phyloP scores from a whole-genome alignment of 2,888 invertebrate genomes.

The Nysson spinosus region DNA sequence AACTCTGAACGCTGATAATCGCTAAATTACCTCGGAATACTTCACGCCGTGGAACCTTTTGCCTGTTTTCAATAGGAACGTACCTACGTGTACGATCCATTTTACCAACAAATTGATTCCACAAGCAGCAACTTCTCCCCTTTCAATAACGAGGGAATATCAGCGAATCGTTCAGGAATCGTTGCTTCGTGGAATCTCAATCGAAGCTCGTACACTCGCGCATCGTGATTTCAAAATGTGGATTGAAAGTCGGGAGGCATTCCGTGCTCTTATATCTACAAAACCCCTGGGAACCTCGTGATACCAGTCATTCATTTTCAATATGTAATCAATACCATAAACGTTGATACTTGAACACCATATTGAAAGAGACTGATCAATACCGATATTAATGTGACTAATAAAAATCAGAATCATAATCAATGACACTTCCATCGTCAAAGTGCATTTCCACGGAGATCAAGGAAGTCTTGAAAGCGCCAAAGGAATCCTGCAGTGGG shows the following conservation, averaged over 20 bases:
- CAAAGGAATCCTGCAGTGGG: constrained; percentile 27
- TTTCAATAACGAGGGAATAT: constrained; percentile 21
- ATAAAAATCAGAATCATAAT: not conserved
- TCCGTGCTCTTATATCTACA: not conserved
- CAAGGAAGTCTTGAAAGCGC: constrained; percentile 25
- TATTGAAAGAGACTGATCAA: too few relatives aligned
- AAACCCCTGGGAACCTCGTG: too few relatives aligned
- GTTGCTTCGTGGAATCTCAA: constrained; percentile 22
- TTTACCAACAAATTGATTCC: constrained; percentile 65
- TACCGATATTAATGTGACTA: too few relatives aligned
- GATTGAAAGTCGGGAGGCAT: not conserved
- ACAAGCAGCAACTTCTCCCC: constrained; percentile 32
- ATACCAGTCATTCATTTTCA: not conserved
- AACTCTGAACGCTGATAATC: constrained; percentile 62
- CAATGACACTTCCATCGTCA: not conserved
- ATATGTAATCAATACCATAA: not conserved
- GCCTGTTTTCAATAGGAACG: constrained; percentile 24
- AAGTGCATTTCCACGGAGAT: not conserved
- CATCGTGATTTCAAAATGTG: constrained; percentile 36
- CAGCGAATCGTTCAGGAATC: constrained; percentile 25
- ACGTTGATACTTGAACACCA: not conserved
- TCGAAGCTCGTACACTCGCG: constrained; percentile 32
- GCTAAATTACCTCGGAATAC: constrained; percentile 67
- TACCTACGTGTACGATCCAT: constrained; percentile 37
- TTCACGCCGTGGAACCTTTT: constrained; percentile 43